Evolutionary conservation across 2,113 vertebrate genomes (phyloP).

Genomic region (Silurus glanis): DNA sequence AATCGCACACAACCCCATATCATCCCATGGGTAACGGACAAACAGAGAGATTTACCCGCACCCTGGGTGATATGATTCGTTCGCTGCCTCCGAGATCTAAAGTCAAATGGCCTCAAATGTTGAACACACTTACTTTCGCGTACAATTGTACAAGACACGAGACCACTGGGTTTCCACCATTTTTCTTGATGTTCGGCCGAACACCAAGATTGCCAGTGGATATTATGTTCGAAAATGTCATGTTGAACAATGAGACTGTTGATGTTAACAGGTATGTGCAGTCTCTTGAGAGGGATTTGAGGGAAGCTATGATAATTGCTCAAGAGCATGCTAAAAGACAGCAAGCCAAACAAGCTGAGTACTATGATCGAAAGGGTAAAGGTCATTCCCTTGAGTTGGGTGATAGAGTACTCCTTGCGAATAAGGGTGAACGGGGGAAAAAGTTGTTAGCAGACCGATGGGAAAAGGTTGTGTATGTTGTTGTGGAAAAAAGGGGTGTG

Average conservation of each 20-base stretch:
- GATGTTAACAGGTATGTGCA: slow-evolving; percentile 31
- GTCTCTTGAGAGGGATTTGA: slow-evolving; percentile 8
- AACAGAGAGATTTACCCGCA: background rate
- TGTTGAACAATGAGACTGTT: slow-evolving; percentile 14
- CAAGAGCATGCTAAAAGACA: background rate
- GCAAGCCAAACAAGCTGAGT: slow-evolving; percentile 14
- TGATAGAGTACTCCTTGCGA: slow-evolving; percentile 28
- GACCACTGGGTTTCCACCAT: background rate
- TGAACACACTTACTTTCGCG: background rate
- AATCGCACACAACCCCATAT: background rate
- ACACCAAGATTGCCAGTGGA: slow-evolving; percentile 36
- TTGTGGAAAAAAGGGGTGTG: background rate
- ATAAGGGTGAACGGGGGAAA: slow-evolving; percentile 34
- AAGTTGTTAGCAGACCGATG: slow-evolving; percentile 15
- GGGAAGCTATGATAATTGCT: slow-evolving; percentile 19
- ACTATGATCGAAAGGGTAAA: slow-evolving; percentile 6
- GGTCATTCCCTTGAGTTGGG: slow-evolving; percentile 1
- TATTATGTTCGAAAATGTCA: slow-evolving; percentile 31
- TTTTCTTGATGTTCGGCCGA: slow-evolving; percentile 23
- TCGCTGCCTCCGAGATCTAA: background rate
- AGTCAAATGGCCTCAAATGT: background rate
- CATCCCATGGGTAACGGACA: background rate
- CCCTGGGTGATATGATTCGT: background rate
- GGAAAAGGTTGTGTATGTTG: background rate
- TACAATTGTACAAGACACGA: slow-evolving; percentile 6